Percentiles rank a stretch among this genome's conserved stretches.
Conservation (phyloP, 2,797 vertebrate species). For the Rhabdophis nuchalis region DNA sequence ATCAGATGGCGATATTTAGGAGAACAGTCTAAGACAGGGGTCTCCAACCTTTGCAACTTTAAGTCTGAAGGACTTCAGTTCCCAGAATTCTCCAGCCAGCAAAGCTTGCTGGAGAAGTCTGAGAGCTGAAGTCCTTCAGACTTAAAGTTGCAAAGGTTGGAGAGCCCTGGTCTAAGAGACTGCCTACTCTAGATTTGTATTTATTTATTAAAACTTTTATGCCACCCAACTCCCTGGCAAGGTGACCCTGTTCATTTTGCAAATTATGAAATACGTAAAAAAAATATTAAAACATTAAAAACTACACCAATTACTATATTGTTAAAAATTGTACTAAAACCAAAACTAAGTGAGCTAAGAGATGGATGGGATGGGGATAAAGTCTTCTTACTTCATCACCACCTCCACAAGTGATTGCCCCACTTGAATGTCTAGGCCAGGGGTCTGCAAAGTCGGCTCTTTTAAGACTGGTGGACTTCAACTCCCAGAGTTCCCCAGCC, state of each 20-base stretch:
- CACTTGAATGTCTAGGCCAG: not conserved
- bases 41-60: too few relatives aligned
- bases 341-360: not conserved
- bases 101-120: too few relatives aligned
- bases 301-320: not conserved
- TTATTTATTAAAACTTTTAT: not conserved
- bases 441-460: too few relatives aligned
- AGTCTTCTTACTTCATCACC: not conserved
- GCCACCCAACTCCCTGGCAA: not conserved
- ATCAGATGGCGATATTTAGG: not conserved
- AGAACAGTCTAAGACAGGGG: not conserved
- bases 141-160: too few relatives aligned
- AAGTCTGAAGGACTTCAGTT: too few relatives aligned
- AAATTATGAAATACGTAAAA: not conserved
- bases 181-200: not conserved
- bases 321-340: not conserved
- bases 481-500: too few relatives aligned
- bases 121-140: too few relatives aligned
- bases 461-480: too few relatives aligned
- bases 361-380: not conserved
- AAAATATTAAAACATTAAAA: not conserved
- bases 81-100: too few relatives aligned
- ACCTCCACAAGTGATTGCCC: not conserved
- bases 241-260: not conserved
- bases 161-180: not conserved